These are phyloP conservation scores for Heliocidaris tuberculata DNA, from an alignment of 35 echinoderm and acorn worm genomes.

Conservation along the genomic window DNA sequence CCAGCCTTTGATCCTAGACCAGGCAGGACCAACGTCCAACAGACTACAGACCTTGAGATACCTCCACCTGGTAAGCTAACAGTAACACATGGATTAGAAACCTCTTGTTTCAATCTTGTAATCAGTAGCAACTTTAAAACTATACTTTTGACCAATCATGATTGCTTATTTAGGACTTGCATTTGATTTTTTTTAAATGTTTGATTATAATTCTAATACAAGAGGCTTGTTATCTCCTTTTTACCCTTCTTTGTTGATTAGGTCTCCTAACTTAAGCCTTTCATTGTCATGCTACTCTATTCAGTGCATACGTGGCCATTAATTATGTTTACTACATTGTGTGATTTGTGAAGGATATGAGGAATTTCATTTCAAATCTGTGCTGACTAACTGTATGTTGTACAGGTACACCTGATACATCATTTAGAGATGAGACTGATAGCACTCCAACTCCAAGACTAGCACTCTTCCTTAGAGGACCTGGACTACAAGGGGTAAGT, in stretches of 20 bases:
- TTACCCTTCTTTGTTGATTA: too few species aligned
- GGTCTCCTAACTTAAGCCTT: too few species aligned
- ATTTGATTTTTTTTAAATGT: too few species aligned
- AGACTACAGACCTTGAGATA: conserved; percentile 93
- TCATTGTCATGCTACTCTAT: too few species aligned
- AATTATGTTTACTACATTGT: background rate
- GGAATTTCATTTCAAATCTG: background rate
- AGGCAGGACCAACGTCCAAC: conserved; percentile 95
- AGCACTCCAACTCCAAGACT: conserved; percentile 78
- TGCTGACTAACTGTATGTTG: background rate
- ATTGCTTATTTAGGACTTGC: too few species aligned
- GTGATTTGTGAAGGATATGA: background rate
- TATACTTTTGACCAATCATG: too few species aligned
- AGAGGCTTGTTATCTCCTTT: too few species aligned
- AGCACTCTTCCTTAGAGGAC: conserved; percentile 84
- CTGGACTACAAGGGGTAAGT: conserved; percentile 93
- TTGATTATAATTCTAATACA: too few species aligned
- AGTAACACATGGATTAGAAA: background rate
- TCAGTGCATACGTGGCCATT: too few species aligned
- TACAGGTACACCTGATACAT: conserved; percentile 78
- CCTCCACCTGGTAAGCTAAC: conserved; percentile 74
- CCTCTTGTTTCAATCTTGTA: background rate
- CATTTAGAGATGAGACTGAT: conserved; percentile 76
- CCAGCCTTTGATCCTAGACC: conserved; percentile 98
- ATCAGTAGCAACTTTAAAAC: background rate